Evolutionary conservation across 1,140 invertebrate genomes (phyloP), one percentile per base, ranked within the genome.

Genomic region (Lanistes nyassanus): DNA sequence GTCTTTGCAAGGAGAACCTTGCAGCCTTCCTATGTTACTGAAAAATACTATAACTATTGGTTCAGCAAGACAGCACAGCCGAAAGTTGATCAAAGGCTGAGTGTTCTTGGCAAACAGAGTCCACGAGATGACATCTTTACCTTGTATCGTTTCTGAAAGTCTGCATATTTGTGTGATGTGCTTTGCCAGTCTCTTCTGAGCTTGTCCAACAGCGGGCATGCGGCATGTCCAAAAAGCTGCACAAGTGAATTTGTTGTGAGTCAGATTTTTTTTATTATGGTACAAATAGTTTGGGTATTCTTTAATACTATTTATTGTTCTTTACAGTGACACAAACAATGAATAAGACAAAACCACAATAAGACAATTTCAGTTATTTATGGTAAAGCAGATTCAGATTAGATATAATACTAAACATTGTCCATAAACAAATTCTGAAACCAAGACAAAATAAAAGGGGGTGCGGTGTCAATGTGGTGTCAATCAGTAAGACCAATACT

Each of bases 211-310:
- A 29, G 21, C 21, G 68, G 68, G 56, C 68, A 70, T 23, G 29
- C 31, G 3, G 68, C 51, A 70, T 36, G 51, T 31, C 29, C 51
- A 70, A 70, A 70, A 31, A 70, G 13, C 68, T 70, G 68, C 23
- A 68, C 42, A 68, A 31, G 26, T 29, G 19, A 68, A 47, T n/a
- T 42, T 4, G 4, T 19, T 0, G n/a, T 42, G 21, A 36, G 9
- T 65, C 19, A 39, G 19, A 67, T 36, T 65, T 31, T 21, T 26
- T 5, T 23, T 34, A 65, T 3, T n/a, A 60, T 16, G 56, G 36
- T 31, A 26, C 5, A 7, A 0, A 65, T 7, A 65, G 31, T 16
- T 62, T 31, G 7, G n/a, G n/a, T n/a, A 62, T 7, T 26, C 53
- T 60, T n/a, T 3, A 60, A 23, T 31, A 23, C 56, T 9, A n/a